A percentile compares a stretch with the other conserved stretches of the same genome.
Conservation (phyloP, 2,888 invertebrate species). For the Cheilosia grossa region DNA sequence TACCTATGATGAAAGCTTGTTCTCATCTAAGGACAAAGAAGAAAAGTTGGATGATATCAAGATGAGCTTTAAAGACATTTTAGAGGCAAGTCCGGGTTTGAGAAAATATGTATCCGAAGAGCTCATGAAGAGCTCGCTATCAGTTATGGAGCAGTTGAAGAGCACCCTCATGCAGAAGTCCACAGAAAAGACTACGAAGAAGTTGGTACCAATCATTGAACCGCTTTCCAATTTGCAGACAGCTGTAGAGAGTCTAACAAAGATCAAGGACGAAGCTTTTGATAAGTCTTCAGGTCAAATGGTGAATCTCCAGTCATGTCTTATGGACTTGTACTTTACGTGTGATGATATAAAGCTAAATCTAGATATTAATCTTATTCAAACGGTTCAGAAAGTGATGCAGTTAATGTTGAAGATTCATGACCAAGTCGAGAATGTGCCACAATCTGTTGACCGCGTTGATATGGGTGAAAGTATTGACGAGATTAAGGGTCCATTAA, state of each 20-base stretch:
- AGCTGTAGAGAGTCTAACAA: slow-evolving; percentile 53
- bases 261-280: slow-evolving; percentile 39
- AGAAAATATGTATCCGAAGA: slow-evolving; percentile 46
- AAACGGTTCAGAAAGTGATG: slow-evolving; percentile 34
- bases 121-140: slow-evolving; percentile 42
- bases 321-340: slow-evolving; percentile 69
- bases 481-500: slow-evolving; percentile 28
- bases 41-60: slow-evolving; percentile 26
- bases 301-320: slow-evolving; percentile 67
- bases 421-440: slow-evolving; percentile 62
- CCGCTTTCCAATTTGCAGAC: slow-evolving; percentile 58
- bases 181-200: slow-evolving; percentile 26
- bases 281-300: slow-evolving; percentile 66
- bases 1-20: slow-evolving; percentile 44
- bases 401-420: slow-evolving; percentile 55
- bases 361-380: slow-evolving; percentile 7
- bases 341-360: slow-evolving; percentile 60
- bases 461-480: slow-evolving; percentile 53
- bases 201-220: slow-evolving; percentile 39
- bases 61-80: slow-evolving; percentile 20
- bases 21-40: slow-evolving; percentile 38
- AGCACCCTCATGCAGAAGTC: slow-evolving; percentile 42
- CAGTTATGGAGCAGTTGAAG: slow-evolving; percentile 47
- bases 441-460: slow-evolving; percentile 33
- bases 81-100: slow-evolving; percentile 26